A percentile compares a stretch with the other conserved stretches of the same genome.
These are phyloP conservation scores for Scopus umbretta DNA, from an alignment of 2,113 vertebrate species.

Conservation along the genomic window DNA sequence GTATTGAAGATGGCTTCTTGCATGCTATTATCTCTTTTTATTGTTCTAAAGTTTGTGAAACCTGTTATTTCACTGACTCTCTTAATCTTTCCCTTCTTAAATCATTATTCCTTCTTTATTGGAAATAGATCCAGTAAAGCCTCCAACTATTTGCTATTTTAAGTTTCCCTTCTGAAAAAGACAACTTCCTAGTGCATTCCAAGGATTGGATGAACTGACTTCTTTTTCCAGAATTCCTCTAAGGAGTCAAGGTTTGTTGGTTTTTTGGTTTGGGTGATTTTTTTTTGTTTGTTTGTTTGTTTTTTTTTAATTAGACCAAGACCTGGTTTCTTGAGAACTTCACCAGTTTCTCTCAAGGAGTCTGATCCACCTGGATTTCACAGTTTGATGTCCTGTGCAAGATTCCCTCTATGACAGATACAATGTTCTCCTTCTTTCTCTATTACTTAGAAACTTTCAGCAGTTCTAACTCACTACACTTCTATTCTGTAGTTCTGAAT, in stretches of 20 bases:
- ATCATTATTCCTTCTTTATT: neutral
- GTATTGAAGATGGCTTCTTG: neutral
- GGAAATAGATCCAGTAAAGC: neutral
- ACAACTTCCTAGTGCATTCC: neutral
- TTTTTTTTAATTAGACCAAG: neutral
- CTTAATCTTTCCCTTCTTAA: neutral
- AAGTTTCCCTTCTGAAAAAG: neutral
- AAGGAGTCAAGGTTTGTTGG: neutral
- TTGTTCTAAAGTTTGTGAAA: neutral
- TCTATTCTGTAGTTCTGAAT: neutral
- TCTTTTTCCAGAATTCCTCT: neutral
- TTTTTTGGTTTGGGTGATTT: too few species aligned
- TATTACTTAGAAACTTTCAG: neutral
- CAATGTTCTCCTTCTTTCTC: neutral
- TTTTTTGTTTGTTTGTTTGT: too few species aligned
- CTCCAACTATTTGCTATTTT: neutral
- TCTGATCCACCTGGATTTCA: neutral
- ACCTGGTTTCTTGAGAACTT: neutral
- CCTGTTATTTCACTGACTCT: neutral
- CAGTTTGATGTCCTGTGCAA: neutral
- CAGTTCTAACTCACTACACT: neutral
- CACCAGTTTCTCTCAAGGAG: neutral
- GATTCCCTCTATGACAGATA: neutral
- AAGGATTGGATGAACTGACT: neutral
- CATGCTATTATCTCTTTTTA: neutral